Evolutionary conservation across 2,888 invertebrate species (phyloP).

Genomic region (Kryphioiulus occultus): DNA sequence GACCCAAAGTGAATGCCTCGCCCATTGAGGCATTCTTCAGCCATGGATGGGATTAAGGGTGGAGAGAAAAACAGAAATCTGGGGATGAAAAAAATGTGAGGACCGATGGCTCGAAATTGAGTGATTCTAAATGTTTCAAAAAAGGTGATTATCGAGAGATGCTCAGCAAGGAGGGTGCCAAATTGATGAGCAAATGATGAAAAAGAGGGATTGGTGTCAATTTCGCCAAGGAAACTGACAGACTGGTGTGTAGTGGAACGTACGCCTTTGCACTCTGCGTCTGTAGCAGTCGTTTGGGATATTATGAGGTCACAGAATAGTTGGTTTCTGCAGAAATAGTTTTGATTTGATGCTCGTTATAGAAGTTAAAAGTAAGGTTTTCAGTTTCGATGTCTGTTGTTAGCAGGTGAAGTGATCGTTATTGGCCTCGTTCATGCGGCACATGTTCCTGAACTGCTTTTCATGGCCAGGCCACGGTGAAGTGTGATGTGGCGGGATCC

Average conservation of each 20-base stretch:
- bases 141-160: constrained; percentile 27
- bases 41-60: constrained; percentile 11
- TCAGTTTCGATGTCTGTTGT: not conserved
- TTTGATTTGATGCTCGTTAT: not conserved
- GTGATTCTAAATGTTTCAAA: constrained; percentile 29
- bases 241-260: not conserved
- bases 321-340: not conserved
- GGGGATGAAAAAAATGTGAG: not conserved
- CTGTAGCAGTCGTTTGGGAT: not conserved
- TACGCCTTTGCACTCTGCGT: not conserved
- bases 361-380: not conserved
- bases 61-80: constrained; percentile 29
- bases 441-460: not conserved
- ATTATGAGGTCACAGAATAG: not conserved
- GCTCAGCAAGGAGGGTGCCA: not conserved
- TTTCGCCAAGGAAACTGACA: not conserved
- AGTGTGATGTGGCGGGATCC: not conserved
- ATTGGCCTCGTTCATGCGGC: not conserved
- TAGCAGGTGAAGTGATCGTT: not conserved
- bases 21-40: constrained; percentile 7
- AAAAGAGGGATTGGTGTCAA: constrained; percentile 39
- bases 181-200: constrained; percentile 36
- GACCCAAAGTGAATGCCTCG: constrained; percentile 11
- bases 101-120: not conserved
- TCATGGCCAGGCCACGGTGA: constrained; percentile 1